Percentiles rank a stretch among this genome's conserved stretches.
These are phyloP conservation scores for Ploceus nigricollis DNA, from an alignment of 2,113 vertebrate species.

Conservation along the genomic window DNA sequence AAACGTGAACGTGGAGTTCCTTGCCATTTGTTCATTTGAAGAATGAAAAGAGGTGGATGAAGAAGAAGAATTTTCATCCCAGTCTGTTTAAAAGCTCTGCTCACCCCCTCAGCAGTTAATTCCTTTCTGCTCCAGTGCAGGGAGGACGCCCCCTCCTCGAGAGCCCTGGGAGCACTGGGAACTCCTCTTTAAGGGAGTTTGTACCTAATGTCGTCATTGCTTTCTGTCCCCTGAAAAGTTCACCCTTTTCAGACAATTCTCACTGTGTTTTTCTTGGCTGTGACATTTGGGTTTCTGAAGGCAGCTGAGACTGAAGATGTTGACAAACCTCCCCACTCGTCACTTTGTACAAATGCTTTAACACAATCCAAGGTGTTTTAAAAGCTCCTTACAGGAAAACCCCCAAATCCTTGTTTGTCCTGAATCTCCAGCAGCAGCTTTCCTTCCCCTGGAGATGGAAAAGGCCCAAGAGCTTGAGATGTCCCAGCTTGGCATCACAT, in stretches of 20 bases:
- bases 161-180: accelerated
- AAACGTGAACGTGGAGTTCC: accelerated
- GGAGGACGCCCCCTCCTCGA: background rate
- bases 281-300: background rate
- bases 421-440: background rate
- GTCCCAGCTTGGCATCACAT: background rate
- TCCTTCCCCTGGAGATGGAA: background rate
- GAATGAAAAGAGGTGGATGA: background rate
- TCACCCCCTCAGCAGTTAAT: background rate
- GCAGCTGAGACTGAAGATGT: background rate
- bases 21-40: background rate
- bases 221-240: background rate
- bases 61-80: background rate
- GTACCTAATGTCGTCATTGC: background rate
- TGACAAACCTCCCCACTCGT: background rate
- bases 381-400: background rate
- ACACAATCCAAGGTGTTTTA: background rate
- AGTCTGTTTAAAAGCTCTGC: background rate
- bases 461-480: background rate
- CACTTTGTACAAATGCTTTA: background rate
- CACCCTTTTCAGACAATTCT: background rate
- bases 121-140: background rate
- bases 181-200: background rate
- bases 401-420: background rate
- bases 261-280: background rate